Conservation (phyloP, 1,140 invertebrate genomes). For the Drosophila ficusphila region DNA sequence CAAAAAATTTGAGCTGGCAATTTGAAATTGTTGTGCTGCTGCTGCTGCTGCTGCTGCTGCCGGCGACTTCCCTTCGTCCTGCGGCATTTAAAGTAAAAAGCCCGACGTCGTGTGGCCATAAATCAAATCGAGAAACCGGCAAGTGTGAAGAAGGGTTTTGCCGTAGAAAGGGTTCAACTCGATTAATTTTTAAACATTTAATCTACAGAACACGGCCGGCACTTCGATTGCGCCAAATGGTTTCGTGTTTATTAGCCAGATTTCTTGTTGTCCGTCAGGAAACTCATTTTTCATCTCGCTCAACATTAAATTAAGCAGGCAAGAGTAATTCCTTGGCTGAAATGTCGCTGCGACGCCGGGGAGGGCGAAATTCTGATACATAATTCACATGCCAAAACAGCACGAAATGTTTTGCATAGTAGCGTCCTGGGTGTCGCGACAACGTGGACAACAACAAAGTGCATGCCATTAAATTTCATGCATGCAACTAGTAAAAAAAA, state of each 20-base stretch:
- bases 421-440: slow-evolving; percentile 39
- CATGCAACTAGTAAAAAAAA: slow-evolving; percentile 68
- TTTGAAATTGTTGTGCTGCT: slow-evolving; percentile 70
- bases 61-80: slow-evolving; percentile 17
- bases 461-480: slow-evolving; percentile 82
- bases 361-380: slow-evolving; percentile 50
- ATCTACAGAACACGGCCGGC: slow-evolving; percentile 34
- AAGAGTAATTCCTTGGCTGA: slow-evolving; percentile 30
- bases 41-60: slow-evolving; percentile 3
- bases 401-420: slow-evolving; percentile 72
- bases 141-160: slow-evolving; percentile 12
- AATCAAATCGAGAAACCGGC: slow-evolving; percentile 55
- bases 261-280: slow-evolving; percentile 6
- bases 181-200: slow-evolving; percentile 67
- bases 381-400: slow-evolving; percentile 81
- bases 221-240: not conserved
- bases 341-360: slow-evolving; percentile 23
- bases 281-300: slow-evolving; percentile 36
- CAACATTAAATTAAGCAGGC: slow-evolving; percentile 49
- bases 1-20: slow-evolving; percentile 80
- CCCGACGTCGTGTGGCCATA: slow-evolving; percentile 50
- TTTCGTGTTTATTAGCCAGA: slow-evolving; percentile 37
- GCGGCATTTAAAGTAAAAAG: slow-evolving; percentile 61
- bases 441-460: slow-evolving; percentile 80
- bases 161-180: slow-evolving; percentile 20